Percentiles rank a stretch among this genome's conserved stretches.
Evolutionary conservation across 2,113 vertebrate species (phyloP).

Genomic region (Oreochromis spilurus): DNA sequence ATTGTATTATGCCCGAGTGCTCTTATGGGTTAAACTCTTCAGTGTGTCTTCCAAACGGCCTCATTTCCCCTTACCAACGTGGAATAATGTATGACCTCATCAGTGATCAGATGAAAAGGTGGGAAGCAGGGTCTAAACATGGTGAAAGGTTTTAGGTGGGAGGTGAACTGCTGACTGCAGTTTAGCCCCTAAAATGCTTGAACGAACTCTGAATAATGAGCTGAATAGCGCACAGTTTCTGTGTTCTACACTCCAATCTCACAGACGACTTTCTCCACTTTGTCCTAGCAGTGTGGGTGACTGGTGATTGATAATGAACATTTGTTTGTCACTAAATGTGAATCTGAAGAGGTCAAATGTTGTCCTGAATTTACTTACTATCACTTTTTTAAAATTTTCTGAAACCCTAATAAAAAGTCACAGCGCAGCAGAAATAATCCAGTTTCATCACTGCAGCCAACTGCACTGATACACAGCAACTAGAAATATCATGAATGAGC

Average conservation of each 20-base stretch:
- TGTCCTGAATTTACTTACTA: neutral
- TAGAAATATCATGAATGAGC: neutral
- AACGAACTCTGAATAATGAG: neutral
- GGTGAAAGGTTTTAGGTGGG: neutral
- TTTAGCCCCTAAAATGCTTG: neutral
- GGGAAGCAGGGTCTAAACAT: neutral
- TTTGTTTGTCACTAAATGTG: neutral
- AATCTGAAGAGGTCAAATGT: neutral
- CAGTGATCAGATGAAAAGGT: conserved; percentile 10
- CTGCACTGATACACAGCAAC: neutral
- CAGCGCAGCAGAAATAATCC: neutral
- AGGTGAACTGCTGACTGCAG: conserved; percentile 7
- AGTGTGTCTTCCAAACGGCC: conserved; percentile 28
- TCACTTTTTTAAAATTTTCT: neutral
- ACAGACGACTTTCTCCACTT: neutral
- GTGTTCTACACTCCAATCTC: neutral
- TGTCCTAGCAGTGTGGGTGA: neutral
- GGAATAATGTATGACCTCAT: conserved; percentile 28
- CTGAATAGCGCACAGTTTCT: neutral
- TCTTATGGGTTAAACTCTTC: conserved; percentile 22
- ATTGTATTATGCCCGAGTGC: conserved; percentile 36
- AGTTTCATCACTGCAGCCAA: neutral
- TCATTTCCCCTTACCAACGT: conserved; percentile 4
- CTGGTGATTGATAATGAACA: neutral
- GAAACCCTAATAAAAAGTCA: neutral